Conservation (phyloP, 2,888 invertebrate species). For the Caenorhabditis plicata region DNA sequence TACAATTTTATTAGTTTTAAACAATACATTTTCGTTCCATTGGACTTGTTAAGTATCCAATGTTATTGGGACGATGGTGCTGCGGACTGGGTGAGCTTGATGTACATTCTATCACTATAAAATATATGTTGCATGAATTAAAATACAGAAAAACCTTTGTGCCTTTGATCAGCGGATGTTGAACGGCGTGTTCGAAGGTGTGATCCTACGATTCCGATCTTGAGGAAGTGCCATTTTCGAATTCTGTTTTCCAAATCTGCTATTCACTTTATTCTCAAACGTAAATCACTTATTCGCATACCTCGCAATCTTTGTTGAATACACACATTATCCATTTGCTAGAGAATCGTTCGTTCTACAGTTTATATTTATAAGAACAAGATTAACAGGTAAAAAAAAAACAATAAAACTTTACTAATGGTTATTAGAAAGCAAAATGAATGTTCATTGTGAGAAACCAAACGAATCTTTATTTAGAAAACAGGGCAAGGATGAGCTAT, state of each 20-base stretch:
- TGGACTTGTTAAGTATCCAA: conserved; percentile 32
- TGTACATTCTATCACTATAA: conserved; percentile 18
- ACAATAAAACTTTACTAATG: no score
- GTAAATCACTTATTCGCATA: conserved; percentile 2
- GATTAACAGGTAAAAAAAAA: no score
- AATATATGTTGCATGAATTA: neutral
- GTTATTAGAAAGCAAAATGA: no score
- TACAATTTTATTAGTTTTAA: no score
- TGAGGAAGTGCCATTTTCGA: conserved; percentile 35
- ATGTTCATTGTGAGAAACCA: no score
- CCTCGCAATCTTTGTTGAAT: conserved; percentile 34
- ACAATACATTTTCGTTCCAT: conserved; percentile 31
- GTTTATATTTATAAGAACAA: conserved; percentile 32
- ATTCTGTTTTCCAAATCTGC: conserved; percentile 37
- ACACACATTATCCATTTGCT: conserved; percentile 36
- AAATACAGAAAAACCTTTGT: conserved; percentile 15
- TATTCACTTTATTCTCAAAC: neutral
- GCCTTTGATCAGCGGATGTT: conserved; percentile 24
- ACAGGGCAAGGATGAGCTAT: no score
- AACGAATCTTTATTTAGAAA: no score
- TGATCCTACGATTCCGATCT: conserved; percentile 33
- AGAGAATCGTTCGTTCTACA: conserved; percentile 20
- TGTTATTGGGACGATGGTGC: conserved; percentile 32
- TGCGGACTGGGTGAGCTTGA: conserved; percentile 29
- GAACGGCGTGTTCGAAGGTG: conserved; percentile 22